Base-by-base conservation (phyloP, 2,888 invertebrate genomes). In the Lycaena phlaeas region DNA sequence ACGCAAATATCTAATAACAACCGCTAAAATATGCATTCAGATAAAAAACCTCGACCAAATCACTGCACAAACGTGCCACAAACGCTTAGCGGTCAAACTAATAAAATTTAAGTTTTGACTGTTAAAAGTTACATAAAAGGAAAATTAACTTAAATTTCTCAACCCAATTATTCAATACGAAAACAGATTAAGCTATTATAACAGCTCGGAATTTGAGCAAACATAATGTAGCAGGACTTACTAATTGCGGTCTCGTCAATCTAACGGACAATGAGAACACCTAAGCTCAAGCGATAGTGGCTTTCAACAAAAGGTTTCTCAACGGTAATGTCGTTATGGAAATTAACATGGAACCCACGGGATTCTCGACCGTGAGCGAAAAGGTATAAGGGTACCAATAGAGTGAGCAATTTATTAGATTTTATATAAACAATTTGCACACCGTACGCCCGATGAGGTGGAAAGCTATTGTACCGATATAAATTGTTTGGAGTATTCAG, bases 241-340 rank as follows among this genome's bases (percentile, higher is more conserved):
- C 38, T 38, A 38, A 30, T 39, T 39, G 39, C 22, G 30, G 39
- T 30, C 22, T 14, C 39, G 39, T 39, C 39, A 39, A 39, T 39
- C 39, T 39, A 14, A 22, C 14, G 30, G 39, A 39, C 39, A 39
- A 39, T 39, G 30, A 15, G 15, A 38, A 30, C 15, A 39, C 39
- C 39, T 25, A 38, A 40, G 22, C 41, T 46, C 42, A 43, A 46
- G 40, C 38, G 44, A 44, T 41, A 42, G 42, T 40, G 42, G 38
- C 42, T 49, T 44, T 44, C 40, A 18, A 41, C 49, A 45, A 48
- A 45, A 37, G 44, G 38, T 31, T 14, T 41, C n/a, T 22, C 36
- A 17, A 26, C 5, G 40, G n/a, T n/a, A n/a, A n/a, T n/a, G n/a
- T n/a, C n/a, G n/a, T 41, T 36, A 43, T 29, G 29, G 15, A 30